These are phyloP conservation scores for Latheticus oryzae DNA, from an alignment of 2,888 invertebrate genomes.

Conservation along the genomic window DNA sequence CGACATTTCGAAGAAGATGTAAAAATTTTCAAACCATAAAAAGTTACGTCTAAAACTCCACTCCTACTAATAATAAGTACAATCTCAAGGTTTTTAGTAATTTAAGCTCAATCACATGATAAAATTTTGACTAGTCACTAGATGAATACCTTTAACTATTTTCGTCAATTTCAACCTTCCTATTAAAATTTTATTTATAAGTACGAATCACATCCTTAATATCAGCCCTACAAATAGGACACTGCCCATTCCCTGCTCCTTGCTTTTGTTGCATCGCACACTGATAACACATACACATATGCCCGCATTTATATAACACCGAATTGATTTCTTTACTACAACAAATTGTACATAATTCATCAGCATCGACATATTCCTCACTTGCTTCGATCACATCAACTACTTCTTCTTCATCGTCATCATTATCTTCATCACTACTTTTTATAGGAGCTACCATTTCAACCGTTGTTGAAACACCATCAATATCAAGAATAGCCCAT, in stretches of 20 bases:
- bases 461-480: slow-evolving; percentile 22
- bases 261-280: slow-evolving; percentile 24
- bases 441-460: slow-evolving; percentile 11
- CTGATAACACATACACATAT: slow-evolving; percentile 27
- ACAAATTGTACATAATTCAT: slow-evolving; percentile 21
- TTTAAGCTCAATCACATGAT: no score
- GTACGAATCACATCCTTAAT: slow-evolving; percentile 30
- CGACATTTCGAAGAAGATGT: no score
- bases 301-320: slow-evolving; percentile 26
- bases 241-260: slow-evolving; percentile 25
- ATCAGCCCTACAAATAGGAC: slow-evolving; percentile 22
- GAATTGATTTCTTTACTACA: slow-evolving; percentile 22
- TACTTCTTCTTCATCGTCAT: neutral
- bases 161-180: no score
- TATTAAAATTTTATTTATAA: slow-evolving; percentile 16
- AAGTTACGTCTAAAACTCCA: no score
- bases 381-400: neutral
- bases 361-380: slow-evolving; percentile 13
- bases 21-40: no score
- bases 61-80: no score
- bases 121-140: no score
- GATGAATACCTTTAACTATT: no score
- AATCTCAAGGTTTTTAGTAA: no score
- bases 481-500: slow-evolving; percentile 25
- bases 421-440: neutral